Evolutionary conservation across 2,888 invertebrate species (phyloP).

Genomic region (Eledone cirrhosa): DNA sequence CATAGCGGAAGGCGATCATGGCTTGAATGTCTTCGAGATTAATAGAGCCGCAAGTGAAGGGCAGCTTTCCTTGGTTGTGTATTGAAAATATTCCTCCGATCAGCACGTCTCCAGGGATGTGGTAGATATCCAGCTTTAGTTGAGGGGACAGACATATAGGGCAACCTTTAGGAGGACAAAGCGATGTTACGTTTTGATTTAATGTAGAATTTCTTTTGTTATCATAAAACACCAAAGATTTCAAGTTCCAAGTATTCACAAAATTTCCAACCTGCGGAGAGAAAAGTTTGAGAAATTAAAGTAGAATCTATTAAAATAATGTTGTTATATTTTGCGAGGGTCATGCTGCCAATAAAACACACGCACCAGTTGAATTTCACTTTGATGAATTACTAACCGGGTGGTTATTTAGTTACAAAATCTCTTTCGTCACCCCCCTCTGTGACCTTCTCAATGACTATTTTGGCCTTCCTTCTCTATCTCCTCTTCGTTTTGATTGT

Average conservation of each 20-base stretch:
- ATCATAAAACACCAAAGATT: conserved; percentile 44
- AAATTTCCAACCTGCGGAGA: conserved; percentile 50
- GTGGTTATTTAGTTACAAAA: no score
- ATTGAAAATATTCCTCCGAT: conserved; percentile 51
- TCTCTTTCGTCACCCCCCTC: no score
- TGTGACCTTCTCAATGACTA: no score
- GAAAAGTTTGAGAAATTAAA: neutral
- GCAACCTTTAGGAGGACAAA: conserved; percentile 49
- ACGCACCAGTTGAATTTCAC: no score
- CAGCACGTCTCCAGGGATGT: conserved; percentile 51
- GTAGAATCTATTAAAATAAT: no score
- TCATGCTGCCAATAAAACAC: no score
- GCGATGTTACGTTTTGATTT: conserved; percentile 38
- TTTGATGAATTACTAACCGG: no score
- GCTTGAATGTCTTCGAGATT: conserved; percentile 40
- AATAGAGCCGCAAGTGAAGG: conserved; percentile 48
- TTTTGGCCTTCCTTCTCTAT: no score
- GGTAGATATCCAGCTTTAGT: conserved; percentile 38
- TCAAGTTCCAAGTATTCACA: conserved; percentile 36
- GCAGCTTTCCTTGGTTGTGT: conserved; percentile 43
- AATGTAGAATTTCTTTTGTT: conserved; percentile 34
- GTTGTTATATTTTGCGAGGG: no score
- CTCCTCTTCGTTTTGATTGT: no score
- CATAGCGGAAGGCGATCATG: conserved; percentile 56
- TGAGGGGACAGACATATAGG: conserved; percentile 45